Evolutionary conservation across 2,888 invertebrate genomes (phyloP).

Genomic region (Apamea epomidion): DNA sequence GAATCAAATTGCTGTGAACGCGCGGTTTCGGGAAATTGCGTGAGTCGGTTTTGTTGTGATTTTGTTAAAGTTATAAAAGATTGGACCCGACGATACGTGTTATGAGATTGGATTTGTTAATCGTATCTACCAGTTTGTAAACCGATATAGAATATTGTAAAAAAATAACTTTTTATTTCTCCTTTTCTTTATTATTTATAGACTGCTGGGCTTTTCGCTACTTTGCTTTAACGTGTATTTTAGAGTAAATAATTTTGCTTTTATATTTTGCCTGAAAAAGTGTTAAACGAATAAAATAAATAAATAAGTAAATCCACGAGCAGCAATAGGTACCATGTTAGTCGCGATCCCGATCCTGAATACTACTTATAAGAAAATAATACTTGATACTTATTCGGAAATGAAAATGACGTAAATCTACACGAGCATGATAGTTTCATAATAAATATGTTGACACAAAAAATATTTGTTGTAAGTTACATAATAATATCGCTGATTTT

Average conservation of each 20-base stretch:
- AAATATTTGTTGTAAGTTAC: not conserved
- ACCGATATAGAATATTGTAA: not conserved
- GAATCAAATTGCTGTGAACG: slow-evolving; percentile 66
- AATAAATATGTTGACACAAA: too few species aligned
- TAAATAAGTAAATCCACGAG: too few species aligned
- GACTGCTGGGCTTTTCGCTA: not conserved
- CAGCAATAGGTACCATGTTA: not conserved
- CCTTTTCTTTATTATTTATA: not conserved
- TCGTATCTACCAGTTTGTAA: not conserved
- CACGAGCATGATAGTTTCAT: not conserved
- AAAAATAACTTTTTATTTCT: not conserved
- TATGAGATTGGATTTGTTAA: slow-evolving; percentile 37
- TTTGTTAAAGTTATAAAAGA: slow-evolving; percentile 50
- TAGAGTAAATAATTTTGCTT: not conserved
- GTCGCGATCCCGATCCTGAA: not conserved
- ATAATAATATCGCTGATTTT: not conserved
- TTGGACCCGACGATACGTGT: slow-evolving; percentile 8
- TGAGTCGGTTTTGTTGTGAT: slow-evolving; percentile 49
- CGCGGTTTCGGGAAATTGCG: slow-evolving; percentile 61
- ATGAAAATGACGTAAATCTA: not conserved
- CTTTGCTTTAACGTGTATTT: not conserved
- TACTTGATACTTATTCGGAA: not conserved
- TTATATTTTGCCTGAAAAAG: not conserved
- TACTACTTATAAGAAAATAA: not conserved
- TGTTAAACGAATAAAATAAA: too few species aligned